Base-by-base conservation (phyloP, 2,113 vertebrate genomes). In the Catharus fuscescens region DNA sequence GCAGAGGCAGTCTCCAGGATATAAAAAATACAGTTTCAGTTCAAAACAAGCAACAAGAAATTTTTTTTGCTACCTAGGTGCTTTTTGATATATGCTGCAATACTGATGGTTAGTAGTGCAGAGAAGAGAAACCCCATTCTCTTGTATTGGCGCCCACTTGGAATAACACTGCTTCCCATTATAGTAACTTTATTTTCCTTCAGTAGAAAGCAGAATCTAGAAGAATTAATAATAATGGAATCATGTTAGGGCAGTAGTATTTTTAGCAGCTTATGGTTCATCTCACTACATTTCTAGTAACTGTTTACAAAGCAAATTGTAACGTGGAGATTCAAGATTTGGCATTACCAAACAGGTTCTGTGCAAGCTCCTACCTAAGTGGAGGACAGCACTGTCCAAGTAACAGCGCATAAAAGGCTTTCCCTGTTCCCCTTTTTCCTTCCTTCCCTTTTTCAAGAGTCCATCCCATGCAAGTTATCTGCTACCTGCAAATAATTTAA, bases 341-440 rank as follows among this genome's bases (percentile, higher is more conserved):
- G 65, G 25, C 28, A 48, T 28, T 25, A 50, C 48, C 60, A 32
- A 80, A 66, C 19, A 52, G 29, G 60, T 72, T 54, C 21, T 44
- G 10, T 11, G 24, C 31, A 38, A 26, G 24, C 14, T 69, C 36
- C 42, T 14, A 56, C 7, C 20, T 21, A 69, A 23, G 38, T 20
- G 32, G 15, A 28, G 7, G 26, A 66, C 19, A 88, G 36, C 48
- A 28, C 28, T 15, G 18, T n/a, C 25, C 74, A 85, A 92, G 44
- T n/a, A 52, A 25, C 14, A 50, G 34, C 0, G 0, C 3, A 1
- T 26, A 38, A 66, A 80, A 61, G 5, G 12, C 28, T 25, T 56
- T 69, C 53, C 25, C 29, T 12, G 9, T 38, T 38, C 53, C 40
- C 40, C 34, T 34, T 79, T 76, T 9, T 2, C 6, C 10, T 60